Base-by-base conservation (phyloP, 2,113 vertebrate genomes). In the Etia nguti region DNA sequence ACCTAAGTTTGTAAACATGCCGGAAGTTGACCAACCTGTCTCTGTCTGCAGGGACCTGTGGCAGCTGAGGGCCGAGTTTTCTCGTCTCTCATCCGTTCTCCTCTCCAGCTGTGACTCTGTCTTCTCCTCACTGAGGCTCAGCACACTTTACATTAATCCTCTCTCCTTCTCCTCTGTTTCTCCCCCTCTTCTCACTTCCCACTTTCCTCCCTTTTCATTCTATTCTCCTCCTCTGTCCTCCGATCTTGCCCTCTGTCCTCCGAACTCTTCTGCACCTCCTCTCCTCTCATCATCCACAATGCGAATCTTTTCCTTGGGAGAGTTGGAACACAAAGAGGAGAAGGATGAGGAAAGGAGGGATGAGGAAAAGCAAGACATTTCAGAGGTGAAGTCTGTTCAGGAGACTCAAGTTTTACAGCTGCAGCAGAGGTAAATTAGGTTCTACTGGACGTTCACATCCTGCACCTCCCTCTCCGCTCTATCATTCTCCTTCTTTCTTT, bases 41-140 rank as follows among this genome's bases (percentile, higher is more conserved):
- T 79, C 11, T 91, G n/a, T 83, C 34, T 87, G 36, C 92, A 97
- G 98, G 93, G 98, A 99, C 83, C 91, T 99, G 80, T 97, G 96
- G 41, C 96, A 97, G 89, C 87, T 98, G 60, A 97, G 96, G 88
- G 97, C 96, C 0, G 97, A 98, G 68, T 97, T 98, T 1, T 92
- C 96, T n/a, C 97, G 89, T 60, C 93, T 98, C 81, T 98, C 96
- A 8, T 96, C 97, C 10, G 96, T 96, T 11, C 94, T 98, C 65
- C 93, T 98, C 65, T 94, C 95, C 81, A 95, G 56, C 86, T 97
- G 96, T 79, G 93, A 83, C 80, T 93, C 92, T 1, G 22, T 93
- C 56, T 95, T 79, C 87, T 20, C 60, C 83, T 86, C 62, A 22
- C n/a, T 87, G 59, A 80, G 68, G 38, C 90, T 89, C 75, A 52